Percentiles rank a stretch among this genome's conserved stretches.
phyloP scores from a whole-genome alignment of 1,140 invertebrate species.

The Varroa destructor region DNA sequence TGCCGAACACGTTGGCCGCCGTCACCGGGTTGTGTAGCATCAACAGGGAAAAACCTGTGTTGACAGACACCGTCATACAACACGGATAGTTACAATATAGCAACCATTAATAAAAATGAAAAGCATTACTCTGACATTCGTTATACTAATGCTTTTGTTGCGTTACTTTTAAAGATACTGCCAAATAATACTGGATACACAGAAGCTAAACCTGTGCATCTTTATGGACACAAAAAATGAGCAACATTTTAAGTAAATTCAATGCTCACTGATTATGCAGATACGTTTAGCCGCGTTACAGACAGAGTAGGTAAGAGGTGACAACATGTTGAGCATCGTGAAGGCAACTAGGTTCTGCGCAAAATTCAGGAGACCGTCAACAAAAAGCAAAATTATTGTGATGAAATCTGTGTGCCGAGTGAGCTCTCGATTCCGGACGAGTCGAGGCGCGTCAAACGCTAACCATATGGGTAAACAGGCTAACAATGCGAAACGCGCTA shows the following conservation, averaged over 20 bases:
- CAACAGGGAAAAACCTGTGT: constrained; percentile 54
- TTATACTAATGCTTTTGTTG: too few relatives aligned
- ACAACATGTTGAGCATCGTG: constrained; percentile 66
- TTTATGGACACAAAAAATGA: too few relatives aligned
- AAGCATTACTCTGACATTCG: too few relatives aligned
- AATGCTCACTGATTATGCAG: constrained; percentile 59
- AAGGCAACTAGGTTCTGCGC: constrained; percentile 89
- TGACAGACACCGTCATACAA: background rate
- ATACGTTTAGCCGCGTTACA: constrained; percentile 90
- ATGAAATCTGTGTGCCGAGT: constrained; percentile 34
- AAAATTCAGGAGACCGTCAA: constrained; percentile 80
- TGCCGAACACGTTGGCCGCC: constrained; percentile 69
- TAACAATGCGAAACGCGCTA: constrained; percentile 61
- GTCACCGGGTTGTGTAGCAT: constrained; percentile 84
- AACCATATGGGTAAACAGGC: constrained; percentile 81
- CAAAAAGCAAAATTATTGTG: constrained; percentile 48
- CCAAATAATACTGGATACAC: too few relatives aligned
- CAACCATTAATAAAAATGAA: too few relatives aligned
- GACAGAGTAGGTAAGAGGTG: constrained; percentile 84
- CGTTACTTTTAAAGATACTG: too few relatives aligned
- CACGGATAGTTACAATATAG: too few relatives aligned
- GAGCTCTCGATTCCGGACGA: constrained; percentile 34
- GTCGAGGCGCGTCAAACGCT: constrained; percentile 48
- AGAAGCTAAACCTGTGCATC: too few relatives aligned
- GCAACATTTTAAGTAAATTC: too few relatives aligned